Conservation (phyloP, 2,113 vertebrate species). For the Prunella fulvescens region DNA sequence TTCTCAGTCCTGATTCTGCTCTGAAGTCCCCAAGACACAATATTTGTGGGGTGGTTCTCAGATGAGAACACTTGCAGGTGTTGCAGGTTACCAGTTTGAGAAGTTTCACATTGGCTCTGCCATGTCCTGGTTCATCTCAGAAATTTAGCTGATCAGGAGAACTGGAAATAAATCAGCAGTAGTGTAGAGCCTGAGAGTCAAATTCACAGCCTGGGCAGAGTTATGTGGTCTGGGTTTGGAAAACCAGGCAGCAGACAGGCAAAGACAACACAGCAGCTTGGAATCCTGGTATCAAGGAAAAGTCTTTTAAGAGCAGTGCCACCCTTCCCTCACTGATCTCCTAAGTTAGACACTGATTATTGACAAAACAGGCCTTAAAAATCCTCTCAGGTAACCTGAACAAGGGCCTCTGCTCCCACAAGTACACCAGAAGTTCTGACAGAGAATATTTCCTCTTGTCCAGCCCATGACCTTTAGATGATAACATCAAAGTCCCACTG, state of each 20-base stretch:
- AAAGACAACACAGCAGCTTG: not conserved
- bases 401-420: not conserved
- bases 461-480: not conserved
- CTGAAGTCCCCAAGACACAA: fast-evolving
- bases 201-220: not conserved
- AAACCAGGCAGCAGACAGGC: not conserved
- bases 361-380: not conserved
- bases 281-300: not conserved
- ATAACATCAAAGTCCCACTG: not conserved
- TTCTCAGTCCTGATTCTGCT: not conserved
- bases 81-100: not conserved
- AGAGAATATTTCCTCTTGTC: not conserved
- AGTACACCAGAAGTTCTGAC: not conserved
- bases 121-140: not conserved
- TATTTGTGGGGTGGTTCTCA: not conserved
- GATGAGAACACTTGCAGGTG: not conserved
- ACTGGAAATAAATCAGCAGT: not conserved
- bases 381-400: not conserved
- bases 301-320: not conserved
- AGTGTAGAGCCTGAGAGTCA: not conserved
- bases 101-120: not conserved
- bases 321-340: not conserved
- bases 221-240: not conserved
- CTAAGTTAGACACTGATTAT: not conserved
- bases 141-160: not conserved